These are phyloP conservation scores for Chlorops oryzae DNA, from an alignment of 1,140 invertebrate genomes.

Conservation along the genomic window DNA sequence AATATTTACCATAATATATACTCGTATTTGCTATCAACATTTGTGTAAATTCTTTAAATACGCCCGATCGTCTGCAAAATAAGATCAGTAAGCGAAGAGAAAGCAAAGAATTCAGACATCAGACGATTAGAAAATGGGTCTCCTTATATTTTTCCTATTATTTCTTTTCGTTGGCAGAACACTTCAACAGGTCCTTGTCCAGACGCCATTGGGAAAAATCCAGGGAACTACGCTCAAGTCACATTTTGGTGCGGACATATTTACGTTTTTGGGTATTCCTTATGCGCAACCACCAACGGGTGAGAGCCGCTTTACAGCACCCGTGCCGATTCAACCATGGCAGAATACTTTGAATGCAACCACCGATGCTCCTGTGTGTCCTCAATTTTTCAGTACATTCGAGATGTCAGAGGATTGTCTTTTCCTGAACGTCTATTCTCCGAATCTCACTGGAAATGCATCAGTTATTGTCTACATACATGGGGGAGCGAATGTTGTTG, in stretches of 20 bases:
- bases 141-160: no score
- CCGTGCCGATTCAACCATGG: constrained; percentile 50
- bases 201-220: constrained; percentile 47
- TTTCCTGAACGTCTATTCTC: constrained; percentile 64
- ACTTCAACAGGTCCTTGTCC: no score
- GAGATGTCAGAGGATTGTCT: constrained; percentile 62
- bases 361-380: constrained; percentile 48
- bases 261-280: constrained; percentile 61
- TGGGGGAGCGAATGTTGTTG: constrained; percentile 59
- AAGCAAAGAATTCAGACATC: no score
- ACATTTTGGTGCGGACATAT: constrained; percentile 48
- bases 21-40: no score
- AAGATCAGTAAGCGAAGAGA: no score
- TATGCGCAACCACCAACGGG: constrained; percentile 62
- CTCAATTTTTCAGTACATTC: no score
- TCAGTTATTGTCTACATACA: constrained; percentile 69
- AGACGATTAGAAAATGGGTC: no score
- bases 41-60: no score
- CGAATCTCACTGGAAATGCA: constrained; percentile 29
- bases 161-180: no score
- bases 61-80: no score
- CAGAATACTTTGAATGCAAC: constrained; percentile 48
- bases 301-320: constrained; percentile 55
- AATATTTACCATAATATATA: no score
- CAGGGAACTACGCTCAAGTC: constrained; percentile 45